A percentile compares a stretch with the other conserved stretches of the same genome.
Conservation (phyloP, 2,888 invertebrate species). For the Leucophenga maculata region DNA sequence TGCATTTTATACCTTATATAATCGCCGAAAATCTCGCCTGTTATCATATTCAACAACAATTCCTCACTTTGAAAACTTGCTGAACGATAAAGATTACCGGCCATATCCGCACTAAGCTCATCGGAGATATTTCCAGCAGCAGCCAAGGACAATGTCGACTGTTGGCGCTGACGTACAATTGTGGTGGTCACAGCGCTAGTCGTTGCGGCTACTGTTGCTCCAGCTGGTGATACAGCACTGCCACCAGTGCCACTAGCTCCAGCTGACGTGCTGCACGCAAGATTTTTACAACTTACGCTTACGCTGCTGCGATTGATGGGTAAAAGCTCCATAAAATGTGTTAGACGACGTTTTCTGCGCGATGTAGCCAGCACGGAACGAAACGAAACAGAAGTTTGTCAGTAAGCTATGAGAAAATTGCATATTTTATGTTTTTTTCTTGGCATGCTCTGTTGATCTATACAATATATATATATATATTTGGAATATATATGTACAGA, state of each 20-base stretch:
- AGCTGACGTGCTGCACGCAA: conserved; percentile 16
- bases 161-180: conserved; percentile 15
- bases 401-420: not conserved
- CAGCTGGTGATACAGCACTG: not conserved
- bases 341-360: conserved; percentile 43
- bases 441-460: not conserved
- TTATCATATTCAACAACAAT: conserved; percentile 51
- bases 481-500: no score
- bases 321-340: conserved; percentile 55
- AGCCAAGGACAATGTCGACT: conserved; percentile 34
- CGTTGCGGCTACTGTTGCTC: conserved; percentile 24
- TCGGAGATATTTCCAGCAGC: conserved; percentile 17
- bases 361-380: not conserved
- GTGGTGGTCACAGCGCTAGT: conserved; percentile 12
- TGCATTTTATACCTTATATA: not conserved
- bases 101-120: conserved; percentile 24
- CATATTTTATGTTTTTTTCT: not conserved
- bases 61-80: conserved; percentile 63
- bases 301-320: conserved; percentile 37
- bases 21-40: conserved; percentile 40
- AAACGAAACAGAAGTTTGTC: not conserved
- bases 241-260: conserved; percentile 10
- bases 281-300: conserved; percentile 37
- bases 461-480: no score
- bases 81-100: conserved; percentile 47